Conservation (phyloP, 2,797 vertebrate genomes). For the Psittacula echo region DNA sequence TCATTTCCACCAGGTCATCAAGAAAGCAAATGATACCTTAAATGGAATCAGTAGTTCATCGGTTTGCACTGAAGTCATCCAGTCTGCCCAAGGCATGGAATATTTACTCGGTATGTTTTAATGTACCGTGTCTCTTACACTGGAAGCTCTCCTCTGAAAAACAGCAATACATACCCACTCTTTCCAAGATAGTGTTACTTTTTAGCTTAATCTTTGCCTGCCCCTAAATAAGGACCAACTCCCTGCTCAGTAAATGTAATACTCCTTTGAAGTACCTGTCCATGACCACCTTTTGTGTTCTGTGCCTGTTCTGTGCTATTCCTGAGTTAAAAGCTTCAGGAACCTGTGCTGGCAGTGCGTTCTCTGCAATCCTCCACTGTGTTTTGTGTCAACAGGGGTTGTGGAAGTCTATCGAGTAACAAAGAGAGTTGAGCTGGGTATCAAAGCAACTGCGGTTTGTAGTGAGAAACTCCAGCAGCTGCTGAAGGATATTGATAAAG, state of each 20-base stretch:
- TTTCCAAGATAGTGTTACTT: background rate
- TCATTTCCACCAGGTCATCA: slow-evolving; percentile 87
- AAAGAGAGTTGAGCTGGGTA: slow-evolving; percentile 94
- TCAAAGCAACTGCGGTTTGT: slow-evolving; percentile 96
- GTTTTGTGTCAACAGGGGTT: slow-evolving; percentile 82
- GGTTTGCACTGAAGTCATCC: slow-evolving; percentile 98
- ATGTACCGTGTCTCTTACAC: background rate
- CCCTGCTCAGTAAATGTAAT: background rate
- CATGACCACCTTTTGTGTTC: background rate
- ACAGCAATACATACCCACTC: background rate
- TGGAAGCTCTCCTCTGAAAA: background rate
- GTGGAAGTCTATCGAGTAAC: slow-evolving; percentile 97
- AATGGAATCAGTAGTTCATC: slow-evolving; percentile 97
- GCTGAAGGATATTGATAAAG: slow-evolving; percentile 94
- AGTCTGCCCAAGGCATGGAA: slow-evolving; percentile 98
- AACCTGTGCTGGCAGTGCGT: background rate
- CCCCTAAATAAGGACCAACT: background rate
- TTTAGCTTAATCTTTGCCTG: background rate
- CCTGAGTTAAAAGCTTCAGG: background rate
- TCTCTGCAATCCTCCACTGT: background rate
- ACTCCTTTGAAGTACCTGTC: background rate
- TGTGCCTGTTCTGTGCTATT: background rate
- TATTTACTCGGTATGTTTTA: slow-evolving; percentile 92
- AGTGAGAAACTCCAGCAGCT: slow-evolving; percentile 95
- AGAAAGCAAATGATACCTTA: slow-evolving; percentile 95